These are phyloP conservation scores for Agriopis aurantiaria DNA, from an alignment of 2,888 invertebrate genomes.

Conservation along the genomic window DNA sequence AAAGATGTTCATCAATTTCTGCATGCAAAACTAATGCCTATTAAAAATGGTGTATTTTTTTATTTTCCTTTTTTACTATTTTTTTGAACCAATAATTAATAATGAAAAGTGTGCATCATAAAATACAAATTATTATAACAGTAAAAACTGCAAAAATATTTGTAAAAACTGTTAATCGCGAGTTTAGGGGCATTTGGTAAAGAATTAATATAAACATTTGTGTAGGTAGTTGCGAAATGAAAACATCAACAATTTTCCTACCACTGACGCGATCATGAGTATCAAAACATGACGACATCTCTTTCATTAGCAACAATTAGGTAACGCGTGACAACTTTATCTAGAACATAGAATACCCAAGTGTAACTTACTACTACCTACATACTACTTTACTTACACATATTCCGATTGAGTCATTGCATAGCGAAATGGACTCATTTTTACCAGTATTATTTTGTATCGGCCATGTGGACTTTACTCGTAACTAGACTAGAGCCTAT, in stretches of 20 bases:
- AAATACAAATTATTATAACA: too few species aligned
- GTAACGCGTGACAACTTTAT: conserved; percentile 38
- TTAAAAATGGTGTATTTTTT: too few species aligned
- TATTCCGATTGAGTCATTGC: neutral
- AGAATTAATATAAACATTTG: neutral
- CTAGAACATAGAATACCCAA: conserved; percentile 38
- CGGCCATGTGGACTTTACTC: neutral
- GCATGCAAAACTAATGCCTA: too few species aligned
- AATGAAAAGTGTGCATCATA: too few species aligned
- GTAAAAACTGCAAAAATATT: too few species aligned
- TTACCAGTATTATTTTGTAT: neutral
- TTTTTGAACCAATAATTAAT: too few species aligned
- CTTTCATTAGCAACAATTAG: conserved; percentile 42
- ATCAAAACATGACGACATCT: conserved; percentile 37
- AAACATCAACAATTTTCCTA: conserved; percentile 21
- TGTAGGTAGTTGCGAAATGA: conserved; percentile 1
- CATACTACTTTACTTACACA: neutral
- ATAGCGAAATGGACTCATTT: conserved; percentile 1
- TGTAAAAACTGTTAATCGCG: too few species aligned
- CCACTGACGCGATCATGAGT: conserved; percentile 32
- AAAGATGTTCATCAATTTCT: too few species aligned
- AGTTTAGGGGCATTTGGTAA: too few species aligned
- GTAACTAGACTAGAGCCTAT: neutral
- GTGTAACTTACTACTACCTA: conserved; percentile 6
- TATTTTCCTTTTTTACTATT: too few species aligned